Conservation (phyloP, 2,797 vertebrate species). For the Poecilia wingei region DNA sequence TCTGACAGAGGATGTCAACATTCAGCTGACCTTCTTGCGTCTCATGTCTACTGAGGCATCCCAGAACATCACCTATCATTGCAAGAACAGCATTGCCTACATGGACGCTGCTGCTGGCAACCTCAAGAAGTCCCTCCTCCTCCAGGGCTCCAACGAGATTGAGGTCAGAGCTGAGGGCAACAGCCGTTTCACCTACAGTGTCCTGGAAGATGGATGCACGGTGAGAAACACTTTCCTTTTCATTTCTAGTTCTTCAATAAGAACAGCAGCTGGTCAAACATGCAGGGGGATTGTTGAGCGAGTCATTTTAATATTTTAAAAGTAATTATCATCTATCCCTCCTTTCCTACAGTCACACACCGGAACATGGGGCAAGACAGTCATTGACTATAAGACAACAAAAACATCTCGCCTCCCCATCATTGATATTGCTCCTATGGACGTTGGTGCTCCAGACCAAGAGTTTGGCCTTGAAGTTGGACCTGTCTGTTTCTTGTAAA, state of each 20-base stretch:
- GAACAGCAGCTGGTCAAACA: neutral
- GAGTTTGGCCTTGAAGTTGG: slow-evolving; percentile 96
- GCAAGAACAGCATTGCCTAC: slow-evolving; percentile 94
- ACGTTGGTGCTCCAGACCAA: slow-evolving; percentile 97
- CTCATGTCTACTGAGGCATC: slow-evolving; percentile 97
- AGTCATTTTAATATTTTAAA: neutral
- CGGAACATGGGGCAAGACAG: slow-evolving; percentile 95
- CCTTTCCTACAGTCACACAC: slow-evolving; percentile 90
- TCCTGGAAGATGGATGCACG: slow-evolving; percentile 95
- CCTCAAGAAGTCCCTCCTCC: slow-evolving; percentile 96
- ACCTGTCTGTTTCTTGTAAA: slow-evolving; percentile 98
- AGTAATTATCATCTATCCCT: slow-evolving; percentile 22
- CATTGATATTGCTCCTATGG: slow-evolving; percentile 99
- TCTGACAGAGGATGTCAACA: slow-evolving; percentile 91
- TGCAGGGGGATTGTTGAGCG: neutral
- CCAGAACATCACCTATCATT: slow-evolving; percentile 94
- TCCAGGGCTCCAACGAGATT: slow-evolving; percentile 98
- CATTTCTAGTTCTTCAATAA: neutral
- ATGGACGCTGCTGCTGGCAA: slow-evolving; percentile 90
- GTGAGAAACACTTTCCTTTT: slow-evolving; percentile 76
- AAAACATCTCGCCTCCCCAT: slow-evolving; percentile 98
- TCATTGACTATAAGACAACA: slow-evolving; percentile 97
- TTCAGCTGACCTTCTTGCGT: slow-evolving; percentile 98
- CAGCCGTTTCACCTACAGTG: slow-evolving; percentile 96
- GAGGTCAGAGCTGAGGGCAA: slow-evolving; percentile 99